A percentile compares a stretch with the other conserved stretches of the same genome.
Evolutionary conservation across 1,140 invertebrate species (phyloP).

Genomic region (Trialeurodes vaporariorum): DNA sequence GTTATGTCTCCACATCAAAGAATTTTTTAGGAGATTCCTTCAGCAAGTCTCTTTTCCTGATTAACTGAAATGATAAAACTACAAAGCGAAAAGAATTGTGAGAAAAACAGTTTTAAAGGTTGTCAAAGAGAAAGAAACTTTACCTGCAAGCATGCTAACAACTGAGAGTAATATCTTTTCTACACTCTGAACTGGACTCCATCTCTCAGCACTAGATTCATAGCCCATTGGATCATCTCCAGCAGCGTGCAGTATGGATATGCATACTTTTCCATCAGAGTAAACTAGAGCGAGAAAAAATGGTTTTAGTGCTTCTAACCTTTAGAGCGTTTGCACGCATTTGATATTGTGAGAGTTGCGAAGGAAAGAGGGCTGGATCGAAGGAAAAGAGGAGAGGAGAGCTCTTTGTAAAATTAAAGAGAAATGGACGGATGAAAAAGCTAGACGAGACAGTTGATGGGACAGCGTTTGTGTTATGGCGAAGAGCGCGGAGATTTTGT

Average conservation of each 20-base stretch:
- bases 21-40: too few species aligned
- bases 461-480: too few species aligned
- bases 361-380: too few species aligned
- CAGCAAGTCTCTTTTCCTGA: neutral
- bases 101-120: neutral
- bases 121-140: neutral
- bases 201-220: constrained; percentile 92
- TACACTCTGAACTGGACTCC: constrained; percentile 98
- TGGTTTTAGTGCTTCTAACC: too few species aligned
- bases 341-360: too few species aligned
- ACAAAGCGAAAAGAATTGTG: constrained; percentile 4
- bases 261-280: constrained; percentile 93
- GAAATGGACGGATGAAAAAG: too few species aligned
- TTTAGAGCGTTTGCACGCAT: too few species aligned
- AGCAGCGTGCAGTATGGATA: constrained; percentile 98
- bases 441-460: too few species aligned
- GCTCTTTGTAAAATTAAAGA: too few species aligned
- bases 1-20: too few species aligned
- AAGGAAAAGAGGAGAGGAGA: too few species aligned
- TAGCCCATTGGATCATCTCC: constrained; percentile 99
- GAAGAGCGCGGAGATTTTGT: too few species aligned
- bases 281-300: constrained; percentile 80
- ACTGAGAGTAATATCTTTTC: constrained; percentile 98
- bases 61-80: neutral
- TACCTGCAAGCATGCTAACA: constrained; percentile 92